These are phyloP conservation scores for Chaetorhynchus papuensis DNA, from an alignment of 2,113 vertebrate genomes.

Conservation along the genomic window DNA sequence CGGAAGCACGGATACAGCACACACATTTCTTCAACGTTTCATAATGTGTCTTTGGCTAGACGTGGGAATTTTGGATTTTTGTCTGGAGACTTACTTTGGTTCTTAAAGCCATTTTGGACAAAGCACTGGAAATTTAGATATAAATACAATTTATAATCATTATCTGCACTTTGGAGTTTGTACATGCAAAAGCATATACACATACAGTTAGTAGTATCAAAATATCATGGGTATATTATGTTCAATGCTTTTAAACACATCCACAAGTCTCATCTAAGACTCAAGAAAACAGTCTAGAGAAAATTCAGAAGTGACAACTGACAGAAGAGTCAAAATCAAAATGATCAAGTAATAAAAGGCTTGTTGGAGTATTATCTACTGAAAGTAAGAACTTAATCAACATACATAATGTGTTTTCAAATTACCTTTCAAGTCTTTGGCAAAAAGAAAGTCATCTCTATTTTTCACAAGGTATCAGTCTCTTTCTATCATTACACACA, in stretches of 20 bases:
- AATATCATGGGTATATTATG: not conserved
- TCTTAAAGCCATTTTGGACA: not conserved
- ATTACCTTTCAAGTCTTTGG: not conserved
- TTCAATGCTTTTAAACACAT: not conserved
- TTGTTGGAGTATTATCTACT: not conserved
- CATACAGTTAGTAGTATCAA: not conserved
- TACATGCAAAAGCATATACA: not conserved
- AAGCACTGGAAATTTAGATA: not conserved
- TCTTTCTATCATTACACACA: not conserved
- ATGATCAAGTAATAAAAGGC: not conserved
- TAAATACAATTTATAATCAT: not conserved
- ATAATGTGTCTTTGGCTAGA: not conserved
- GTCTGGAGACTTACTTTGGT: not conserved
- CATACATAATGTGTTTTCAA: not conserved
- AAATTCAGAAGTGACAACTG: not conserved
- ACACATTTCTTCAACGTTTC: not conserved
- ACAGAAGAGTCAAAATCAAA: not conserved
- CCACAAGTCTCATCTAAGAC: not conserved
- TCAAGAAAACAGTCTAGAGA: not conserved
- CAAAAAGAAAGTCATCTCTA: not conserved
- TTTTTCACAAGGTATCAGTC: not conserved
- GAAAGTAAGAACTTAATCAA: not conserved
- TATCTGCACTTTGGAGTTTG: not conserved
- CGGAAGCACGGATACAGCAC: not conserved
- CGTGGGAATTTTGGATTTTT: not conserved